A percentile compares a stretch with the other conserved stretches of the same genome.
These are phyloP conservation scores for Himalopsyche japonica DNA, from an alignment of 2,888 invertebrate genomes.

Conservation along the genomic window DNA sequence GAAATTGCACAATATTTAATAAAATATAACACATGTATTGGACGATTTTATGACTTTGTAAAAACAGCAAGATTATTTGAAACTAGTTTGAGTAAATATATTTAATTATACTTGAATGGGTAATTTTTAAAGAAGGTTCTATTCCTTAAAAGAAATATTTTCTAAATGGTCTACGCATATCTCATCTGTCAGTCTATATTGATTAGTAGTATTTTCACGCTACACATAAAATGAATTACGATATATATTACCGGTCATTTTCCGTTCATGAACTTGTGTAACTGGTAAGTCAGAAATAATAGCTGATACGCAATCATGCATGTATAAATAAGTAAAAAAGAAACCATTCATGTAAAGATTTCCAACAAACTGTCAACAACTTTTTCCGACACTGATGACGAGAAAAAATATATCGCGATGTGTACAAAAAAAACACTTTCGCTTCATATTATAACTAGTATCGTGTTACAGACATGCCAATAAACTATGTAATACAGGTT, in stretches of 20 bases:
- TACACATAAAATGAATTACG: background rate
- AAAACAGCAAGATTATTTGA: too few relatives aligned
- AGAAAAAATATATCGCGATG: background rate
- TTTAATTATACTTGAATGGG: too few relatives aligned
- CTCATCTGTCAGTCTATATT: background rate
- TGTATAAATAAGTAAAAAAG: background rate
- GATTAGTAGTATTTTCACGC: too few relatives aligned
- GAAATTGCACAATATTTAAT: too few relatives aligned
- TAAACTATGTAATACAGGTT: background rate
- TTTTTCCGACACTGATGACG: background rate
- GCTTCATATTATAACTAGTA: background rate
- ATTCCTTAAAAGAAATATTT: background rate
- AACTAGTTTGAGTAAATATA: too few relatives aligned
- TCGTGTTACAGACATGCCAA: background rate
- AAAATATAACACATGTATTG: too few relatives aligned
- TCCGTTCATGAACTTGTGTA: background rate
- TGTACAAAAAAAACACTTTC: background rate
- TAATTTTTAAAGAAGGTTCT: too few relatives aligned
- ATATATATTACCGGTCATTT: background rate
- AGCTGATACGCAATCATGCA: background rate
- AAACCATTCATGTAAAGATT: background rate
- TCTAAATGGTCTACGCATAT: background rate
- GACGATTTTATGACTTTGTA: too few relatives aligned
- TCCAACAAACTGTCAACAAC: background rate
- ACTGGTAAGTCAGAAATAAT: background rate